phyloP scores from a whole-genome alignment of 2,888 invertebrate genomes.

The Drosophila nr. perissopoda region DNA sequence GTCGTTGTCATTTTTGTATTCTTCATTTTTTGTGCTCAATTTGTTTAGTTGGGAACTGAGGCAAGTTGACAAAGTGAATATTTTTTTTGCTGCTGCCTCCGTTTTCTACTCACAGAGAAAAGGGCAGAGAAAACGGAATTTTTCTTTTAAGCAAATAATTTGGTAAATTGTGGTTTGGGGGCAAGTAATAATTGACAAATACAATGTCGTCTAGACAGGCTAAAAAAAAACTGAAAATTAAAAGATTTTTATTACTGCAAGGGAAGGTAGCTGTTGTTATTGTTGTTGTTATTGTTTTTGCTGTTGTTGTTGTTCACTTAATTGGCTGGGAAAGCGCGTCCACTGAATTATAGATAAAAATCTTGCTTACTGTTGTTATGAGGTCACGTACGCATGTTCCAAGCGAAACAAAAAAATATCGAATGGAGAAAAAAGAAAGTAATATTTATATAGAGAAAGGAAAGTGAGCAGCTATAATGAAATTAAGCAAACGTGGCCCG shows the following conservation, averaged over 20 bases:
- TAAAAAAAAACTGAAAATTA: slow-evolving; percentile 19
- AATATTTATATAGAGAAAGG: slow-evolving; percentile 5
- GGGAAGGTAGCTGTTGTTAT: background rate
- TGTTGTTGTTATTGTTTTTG: background rate
- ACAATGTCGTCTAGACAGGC: slow-evolving; percentile 68
- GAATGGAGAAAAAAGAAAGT: background rate
- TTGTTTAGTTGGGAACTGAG: slow-evolving; percentile 15
- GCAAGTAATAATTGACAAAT: slow-evolving; percentile 69
- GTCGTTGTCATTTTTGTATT: slow-evolving; percentile 24
- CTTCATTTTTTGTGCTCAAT: background rate
- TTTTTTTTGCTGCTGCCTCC: slow-evolving; percentile 33
- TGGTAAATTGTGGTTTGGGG: slow-evolving; percentile 39
- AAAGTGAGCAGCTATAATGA: slow-evolving; percentile 69
- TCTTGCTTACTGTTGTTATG: slow-evolving; percentile 76
- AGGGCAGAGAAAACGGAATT: slow-evolving; percentile 8
- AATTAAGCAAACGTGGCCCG: slow-evolving; percentile 76
- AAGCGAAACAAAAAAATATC: slow-evolving; percentile 6
- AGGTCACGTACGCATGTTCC: slow-evolving; percentile 75
- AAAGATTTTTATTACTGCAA: slow-evolving; percentile 49
- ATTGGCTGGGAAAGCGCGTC: slow-evolving; percentile 56
- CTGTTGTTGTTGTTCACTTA: slow-evolving; percentile 28
- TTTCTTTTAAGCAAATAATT: slow-evolving; percentile 21
- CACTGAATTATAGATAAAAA: slow-evolving; percentile 77
- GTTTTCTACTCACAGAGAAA: slow-evolving; percentile 33
- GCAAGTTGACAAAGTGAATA: slow-evolving; percentile 59